Conservation (phyloP, 2,113 vertebrate species). For the Odontophorus gujanensis region DNA sequence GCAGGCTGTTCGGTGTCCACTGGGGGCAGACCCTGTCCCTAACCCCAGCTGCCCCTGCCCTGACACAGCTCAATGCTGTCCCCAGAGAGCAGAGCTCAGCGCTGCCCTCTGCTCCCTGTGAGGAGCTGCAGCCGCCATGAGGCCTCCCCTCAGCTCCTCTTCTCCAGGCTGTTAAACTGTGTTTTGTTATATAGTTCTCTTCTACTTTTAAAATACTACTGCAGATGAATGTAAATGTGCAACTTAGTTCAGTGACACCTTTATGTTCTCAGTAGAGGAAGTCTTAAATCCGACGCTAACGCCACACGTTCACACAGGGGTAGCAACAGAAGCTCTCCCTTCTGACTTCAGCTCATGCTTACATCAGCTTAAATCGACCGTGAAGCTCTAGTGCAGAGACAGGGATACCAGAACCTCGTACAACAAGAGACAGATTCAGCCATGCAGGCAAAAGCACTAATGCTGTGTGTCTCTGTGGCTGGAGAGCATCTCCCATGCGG, state of each 20-base stretch:
- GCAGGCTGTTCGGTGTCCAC: too few species aligned
- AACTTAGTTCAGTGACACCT: neutral
- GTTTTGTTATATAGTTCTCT: neutral
- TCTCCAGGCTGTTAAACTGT: neutral
- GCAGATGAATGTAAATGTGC: neutral
- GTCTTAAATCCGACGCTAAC: neutral
- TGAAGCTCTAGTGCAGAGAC: neutral
- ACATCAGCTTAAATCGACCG: neutral
- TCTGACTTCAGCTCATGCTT: neutral
- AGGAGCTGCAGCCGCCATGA: too few species aligned
- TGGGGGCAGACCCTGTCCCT: too few species aligned
- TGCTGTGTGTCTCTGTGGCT: rapidly evolving
- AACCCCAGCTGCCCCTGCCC: too few species aligned
- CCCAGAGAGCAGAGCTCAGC: too few species aligned
- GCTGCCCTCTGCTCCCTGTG: too few species aligned
- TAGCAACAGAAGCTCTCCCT: neutral
- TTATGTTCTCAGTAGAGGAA: neutral
- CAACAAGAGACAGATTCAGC: neutral
- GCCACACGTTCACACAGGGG: neutral
- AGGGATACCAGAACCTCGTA: neutral
- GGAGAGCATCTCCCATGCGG: neutral
- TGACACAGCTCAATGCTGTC: too few species aligned
- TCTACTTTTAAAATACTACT: neutral
- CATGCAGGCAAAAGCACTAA: neutral
- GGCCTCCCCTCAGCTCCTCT: too few species aligned